A percentile compares a stretch with the other conserved stretches of the same genome.
Conservation (phyloP, 2,113 vertebrate genomes). For the Engystomops pustulosus region DNA sequence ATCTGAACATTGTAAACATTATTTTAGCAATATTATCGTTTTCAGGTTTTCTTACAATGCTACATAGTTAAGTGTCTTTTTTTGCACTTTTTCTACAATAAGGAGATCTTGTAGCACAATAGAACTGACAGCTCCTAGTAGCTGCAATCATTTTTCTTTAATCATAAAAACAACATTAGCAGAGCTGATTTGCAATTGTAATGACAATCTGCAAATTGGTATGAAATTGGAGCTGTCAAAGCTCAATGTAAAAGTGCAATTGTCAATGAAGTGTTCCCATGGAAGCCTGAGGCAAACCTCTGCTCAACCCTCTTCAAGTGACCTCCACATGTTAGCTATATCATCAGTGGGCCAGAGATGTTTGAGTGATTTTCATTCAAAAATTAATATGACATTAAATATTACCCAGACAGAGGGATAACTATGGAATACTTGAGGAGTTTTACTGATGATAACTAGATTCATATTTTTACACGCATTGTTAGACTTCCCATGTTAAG, state of each 20-base stretch:
- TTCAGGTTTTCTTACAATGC: too few species aligned
- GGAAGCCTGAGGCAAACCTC: constrained; percentile 45
- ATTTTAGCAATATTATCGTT: too few species aligned
- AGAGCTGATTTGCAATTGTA: constrained; percentile 56
- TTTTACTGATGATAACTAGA: too few species aligned
- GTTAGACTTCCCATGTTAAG: too few species aligned
- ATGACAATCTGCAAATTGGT: constrained; percentile 57
- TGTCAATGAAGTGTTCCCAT: constrained; percentile 48
- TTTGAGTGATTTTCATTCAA: constrained; percentile 40
- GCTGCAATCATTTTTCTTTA: constrained; percentile 49
- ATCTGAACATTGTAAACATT: too few species aligned
- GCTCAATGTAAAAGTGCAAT: constrained; percentile 52
- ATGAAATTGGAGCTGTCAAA: constrained; percentile 58
- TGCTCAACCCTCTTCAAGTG: constrained; percentile 44
- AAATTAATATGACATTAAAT: constrained; percentile 27
- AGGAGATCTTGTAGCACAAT: constrained; percentile 5
- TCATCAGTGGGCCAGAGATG: constrained; percentile 17
- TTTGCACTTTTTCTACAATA: not conserved
- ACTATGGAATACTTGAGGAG: not conserved
- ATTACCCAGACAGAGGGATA: not conserved
- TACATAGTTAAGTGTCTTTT: too few species aligned
- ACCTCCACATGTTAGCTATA: constrained; percentile 50
- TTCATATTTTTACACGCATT: too few species aligned
- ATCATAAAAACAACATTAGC: constrained; percentile 52
- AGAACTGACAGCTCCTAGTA: constrained; percentile 20